phyloP scores from a whole-genome alignment of 2,797 vertebrate species.

The Sebastes nivosus region DNA sequence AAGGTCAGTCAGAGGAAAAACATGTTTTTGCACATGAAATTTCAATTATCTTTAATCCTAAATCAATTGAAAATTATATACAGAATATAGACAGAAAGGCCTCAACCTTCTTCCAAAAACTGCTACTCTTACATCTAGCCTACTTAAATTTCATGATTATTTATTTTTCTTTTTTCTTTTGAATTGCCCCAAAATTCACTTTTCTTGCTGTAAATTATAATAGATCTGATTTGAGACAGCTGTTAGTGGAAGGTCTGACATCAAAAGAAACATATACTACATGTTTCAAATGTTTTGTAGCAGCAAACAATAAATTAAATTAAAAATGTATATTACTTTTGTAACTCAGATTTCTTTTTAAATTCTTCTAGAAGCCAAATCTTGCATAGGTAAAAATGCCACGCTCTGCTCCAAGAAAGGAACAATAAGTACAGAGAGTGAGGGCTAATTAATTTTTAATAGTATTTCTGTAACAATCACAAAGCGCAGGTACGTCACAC shows the following conservation, averaged over 20 bases:
- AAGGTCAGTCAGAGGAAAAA: conserved; percentile 34
- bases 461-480: not conserved
- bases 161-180: not conserved
- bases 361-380: not conserved
- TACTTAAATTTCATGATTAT: not conserved
- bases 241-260: not conserved
- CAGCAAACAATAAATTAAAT: not conserved
- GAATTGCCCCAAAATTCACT: not conserved
- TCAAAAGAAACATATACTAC: not conserved
- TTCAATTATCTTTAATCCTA: not conserved
- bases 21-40: not conserved
- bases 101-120: not conserved
- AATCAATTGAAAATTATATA: not conserved
- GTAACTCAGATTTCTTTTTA: not conserved
- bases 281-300: not conserved
- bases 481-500: conserved; percentile 1
- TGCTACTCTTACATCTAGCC: not conserved
- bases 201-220: not conserved
- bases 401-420: not conserved
- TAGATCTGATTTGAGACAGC: not conserved
- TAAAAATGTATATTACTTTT: not conserved
- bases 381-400: not conserved
- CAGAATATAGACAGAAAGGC: not conserved
- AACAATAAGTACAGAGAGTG: not conserved
- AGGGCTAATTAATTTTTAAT: not conserved